Percentiles rank a stretch among this genome's conserved stretches.
Conservation (phyloP, 1,140 invertebrate species). For the Akabosia matsudoensis region DNA sequence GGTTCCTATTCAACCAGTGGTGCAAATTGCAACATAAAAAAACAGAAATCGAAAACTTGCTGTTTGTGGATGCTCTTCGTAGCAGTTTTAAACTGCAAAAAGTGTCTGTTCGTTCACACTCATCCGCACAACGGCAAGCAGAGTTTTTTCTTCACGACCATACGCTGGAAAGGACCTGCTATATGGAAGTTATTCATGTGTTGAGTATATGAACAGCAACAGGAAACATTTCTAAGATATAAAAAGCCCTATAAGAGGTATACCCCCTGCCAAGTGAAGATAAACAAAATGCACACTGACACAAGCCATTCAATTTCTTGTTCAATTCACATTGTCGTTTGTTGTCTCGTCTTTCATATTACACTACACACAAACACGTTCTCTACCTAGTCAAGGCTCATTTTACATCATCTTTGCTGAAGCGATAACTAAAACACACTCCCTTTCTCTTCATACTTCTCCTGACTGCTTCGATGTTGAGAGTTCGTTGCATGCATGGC, state of each 20-base stretch:
- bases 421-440: not conserved
- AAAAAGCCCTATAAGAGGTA: not conserved
- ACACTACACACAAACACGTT: not conserved
- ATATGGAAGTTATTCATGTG: no score
- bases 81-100: no score
- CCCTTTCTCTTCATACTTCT: no score
- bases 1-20: not conserved
- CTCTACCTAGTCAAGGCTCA: not conserved
- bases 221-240: not conserved
- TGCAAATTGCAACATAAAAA: not conserved
- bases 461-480: no score
- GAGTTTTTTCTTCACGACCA: no score
- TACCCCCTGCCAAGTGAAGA: slow-evolving; percentile 12
- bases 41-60: not conserved
- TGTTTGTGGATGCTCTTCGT: not conserved
- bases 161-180: no score
- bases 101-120: no score
- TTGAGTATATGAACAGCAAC: slow-evolving; percentile 3
- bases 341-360: not conserved
- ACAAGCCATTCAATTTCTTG: not conserved
- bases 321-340: not conserved
- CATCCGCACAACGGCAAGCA: no score
- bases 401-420: not conserved
- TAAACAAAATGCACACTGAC: slow-evolving; percentile 9
- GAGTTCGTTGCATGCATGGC: no score